These are phyloP conservation scores for Miichthys miiuy DNA, from an alignment of 2,797 vertebrate species.

Conservation along the genomic window DNA sequence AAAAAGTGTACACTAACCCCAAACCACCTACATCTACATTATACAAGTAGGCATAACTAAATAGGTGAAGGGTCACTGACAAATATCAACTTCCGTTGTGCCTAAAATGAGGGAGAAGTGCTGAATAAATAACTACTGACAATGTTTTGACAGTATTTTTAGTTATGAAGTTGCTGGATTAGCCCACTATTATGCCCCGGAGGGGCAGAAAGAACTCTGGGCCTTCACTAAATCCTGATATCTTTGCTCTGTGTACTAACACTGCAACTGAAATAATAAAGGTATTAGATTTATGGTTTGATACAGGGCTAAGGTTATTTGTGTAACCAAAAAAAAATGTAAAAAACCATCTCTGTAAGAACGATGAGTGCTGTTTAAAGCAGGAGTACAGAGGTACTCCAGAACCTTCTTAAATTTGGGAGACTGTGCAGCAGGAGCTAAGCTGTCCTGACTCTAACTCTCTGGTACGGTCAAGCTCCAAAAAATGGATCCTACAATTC, in stretches of 20 bases:
- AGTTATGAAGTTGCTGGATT: background rate
- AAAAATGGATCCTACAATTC: background rate
- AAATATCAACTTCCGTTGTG: background rate
- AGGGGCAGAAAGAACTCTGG: too few species aligned
- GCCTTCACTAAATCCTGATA: too few species aligned
- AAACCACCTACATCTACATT: background rate
- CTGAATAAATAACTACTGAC: background rate
- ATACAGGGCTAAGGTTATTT: background rate
- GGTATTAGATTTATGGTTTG: background rate
- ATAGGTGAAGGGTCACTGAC: constrained; percentile 16
- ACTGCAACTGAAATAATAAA: background rate
- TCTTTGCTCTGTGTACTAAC: background rate
- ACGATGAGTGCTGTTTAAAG: background rate
- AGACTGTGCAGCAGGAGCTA: background rate
- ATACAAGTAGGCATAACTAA: background rate
- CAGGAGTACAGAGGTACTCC: background rate
- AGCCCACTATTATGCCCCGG: background rate
- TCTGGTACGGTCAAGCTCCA: background rate
- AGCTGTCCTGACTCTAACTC: background rate
- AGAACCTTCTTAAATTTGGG: background rate
- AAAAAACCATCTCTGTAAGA: background rate
- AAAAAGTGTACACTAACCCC: background rate
- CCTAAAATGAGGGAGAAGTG: background rate
- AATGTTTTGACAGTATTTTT: background rate
- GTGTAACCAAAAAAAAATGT: background rate